Evolutionary conservation across 1,140 invertebrate species (phyloP).

Genomic region (Pseudomyrmex flavicornis): DNA sequence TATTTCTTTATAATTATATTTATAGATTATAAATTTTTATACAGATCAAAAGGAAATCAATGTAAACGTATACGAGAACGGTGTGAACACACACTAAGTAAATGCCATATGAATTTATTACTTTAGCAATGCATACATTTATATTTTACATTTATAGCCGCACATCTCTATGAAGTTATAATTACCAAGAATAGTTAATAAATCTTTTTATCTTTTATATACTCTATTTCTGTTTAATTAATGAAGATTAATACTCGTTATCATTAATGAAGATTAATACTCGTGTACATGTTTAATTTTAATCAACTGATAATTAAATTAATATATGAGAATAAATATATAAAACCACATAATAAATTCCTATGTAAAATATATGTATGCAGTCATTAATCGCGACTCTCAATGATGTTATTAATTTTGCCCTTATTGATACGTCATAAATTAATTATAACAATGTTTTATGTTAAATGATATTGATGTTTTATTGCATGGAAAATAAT

Average conservation of each 20-base stretch:
- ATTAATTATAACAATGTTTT: slow-evolving; percentile 10
- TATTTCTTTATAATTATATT: slow-evolving; percentile 1
- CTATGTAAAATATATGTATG: slow-evolving; percentile 8
- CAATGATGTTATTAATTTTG: slow-evolving; percentile 21
- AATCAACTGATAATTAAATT: slow-evolving; percentile 38
- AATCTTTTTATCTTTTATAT: slow-evolving; percentile 1
- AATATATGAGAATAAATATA: not conserved
- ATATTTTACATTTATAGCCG: not conserved
- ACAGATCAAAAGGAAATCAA: not conserved
- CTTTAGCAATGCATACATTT: slow-evolving; percentile 26
- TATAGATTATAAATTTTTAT: not conserved
- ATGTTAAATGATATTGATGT: slow-evolving; percentile 7
- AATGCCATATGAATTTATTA: not conserved
- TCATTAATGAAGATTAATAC: slow-evolving; percentile 23
- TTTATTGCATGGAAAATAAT: slow-evolving; percentile 24
- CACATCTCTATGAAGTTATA: slow-evolving; percentile 3
- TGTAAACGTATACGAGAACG: not conserved
- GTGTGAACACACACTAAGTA: too few species aligned
- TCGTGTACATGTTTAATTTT: slow-evolving; percentile 20
- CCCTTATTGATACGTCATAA: not conserved
- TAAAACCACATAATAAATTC: slow-evolving; percentile 16
- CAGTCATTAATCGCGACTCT: slow-evolving; percentile 18
- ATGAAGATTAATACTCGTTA: slow-evolving; percentile 13
- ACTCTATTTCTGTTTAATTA: not conserved
- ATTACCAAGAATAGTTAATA: slow-evolving; percentile 1